phyloP scores from a whole-genome alignment of 2,797 vertebrate species.

The Halcyon smyrnensis region DNA sequence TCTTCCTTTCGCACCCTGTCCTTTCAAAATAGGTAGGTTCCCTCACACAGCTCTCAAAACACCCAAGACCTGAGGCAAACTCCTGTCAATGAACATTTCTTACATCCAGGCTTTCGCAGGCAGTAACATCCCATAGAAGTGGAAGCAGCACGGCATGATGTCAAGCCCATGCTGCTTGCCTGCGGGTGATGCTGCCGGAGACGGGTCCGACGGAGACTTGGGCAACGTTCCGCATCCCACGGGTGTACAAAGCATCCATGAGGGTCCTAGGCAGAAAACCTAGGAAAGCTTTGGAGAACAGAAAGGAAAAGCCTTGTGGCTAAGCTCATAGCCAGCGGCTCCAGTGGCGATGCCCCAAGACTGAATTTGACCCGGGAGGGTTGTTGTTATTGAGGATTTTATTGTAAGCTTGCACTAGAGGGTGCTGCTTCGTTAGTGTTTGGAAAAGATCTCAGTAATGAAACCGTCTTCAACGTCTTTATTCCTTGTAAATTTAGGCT shows the following conservation, averaged over 20 bases:
- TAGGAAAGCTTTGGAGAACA: not conserved
- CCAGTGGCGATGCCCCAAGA: not conserved
- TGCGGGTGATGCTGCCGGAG: rapidly evolving
- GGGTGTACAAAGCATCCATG: rapidly evolving
- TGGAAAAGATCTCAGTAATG: rapidly evolving
- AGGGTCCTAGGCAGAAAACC: not conserved
- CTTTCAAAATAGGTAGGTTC: not conserved
- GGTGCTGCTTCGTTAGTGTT: constrained; percentile 35
- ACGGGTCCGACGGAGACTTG: not conserved
- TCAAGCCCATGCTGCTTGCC: rapidly evolving
- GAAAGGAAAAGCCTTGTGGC: not conserved
- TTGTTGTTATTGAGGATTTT: not conserved
- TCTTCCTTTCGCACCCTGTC: not conserved
- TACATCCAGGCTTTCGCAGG: not conserved
- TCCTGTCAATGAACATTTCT: not conserved
- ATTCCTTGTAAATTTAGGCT: not conserved
- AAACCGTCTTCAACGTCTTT: rapidly evolving
- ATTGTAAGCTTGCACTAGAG: constrained; percentile 26
- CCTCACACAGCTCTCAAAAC: not conserved
- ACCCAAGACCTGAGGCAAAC: not conserved
- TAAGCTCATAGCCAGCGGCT: not conserved
- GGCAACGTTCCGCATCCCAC: rapidly evolving
- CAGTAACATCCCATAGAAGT: not conserved
- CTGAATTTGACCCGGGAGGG: not conserved
- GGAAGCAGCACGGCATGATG: not conserved